Base-by-base conservation (phyloP, 2,797 vertebrate species). In the Sebastes taczanowskii region DNA sequence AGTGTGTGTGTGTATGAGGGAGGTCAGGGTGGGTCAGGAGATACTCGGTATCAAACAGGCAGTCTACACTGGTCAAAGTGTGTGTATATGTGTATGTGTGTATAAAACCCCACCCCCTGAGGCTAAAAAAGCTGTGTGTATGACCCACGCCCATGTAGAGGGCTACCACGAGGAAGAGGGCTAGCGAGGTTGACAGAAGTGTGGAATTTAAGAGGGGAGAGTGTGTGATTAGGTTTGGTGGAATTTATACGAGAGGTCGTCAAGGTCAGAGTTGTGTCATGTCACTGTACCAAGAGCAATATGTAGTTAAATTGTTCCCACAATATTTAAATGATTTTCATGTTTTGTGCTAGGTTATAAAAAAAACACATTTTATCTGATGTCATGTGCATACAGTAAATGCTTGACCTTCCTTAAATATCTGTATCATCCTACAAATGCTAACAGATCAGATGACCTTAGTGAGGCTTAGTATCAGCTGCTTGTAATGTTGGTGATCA, bases 21-120 rank as follows among this genome's bases (percentile, higher is more conserved):
- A 95, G 97, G 97, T 97, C 97, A 96, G 91, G 89, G 94, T 92
- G 94, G 97, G 97, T 98, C 97, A 98, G 95, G 93, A 94, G 95
- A 93, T 91, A 88, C 86, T 91, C 78, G 89, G 92, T 92, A 92
- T 94, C 92, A 93, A 92, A 95, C 94, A 95, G 95, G 95, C 95
- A 94, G 94, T 95, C 92, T 94, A 95, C 95, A 95, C 65, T 96
- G 97, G 97, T 97, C 95, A 96, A 88, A 74, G 79, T 61, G 80
- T 67, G 56, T 74, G 68, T 84, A 18, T 83, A 78, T 63, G 56
- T 74, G 68, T 84, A 18, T 82, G 60, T 82, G 63, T 78, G 35
- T 38, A 38, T 38, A 38, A 64, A 64, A 18, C 14, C 4, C 34
- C 35, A 25, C 62, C 62, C 22, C 22, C 11, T 13, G 16, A 73